A percentile compares a stretch with the other conserved stretches of the same genome.
phyloP scores from a whole-genome alignment of 2,797 vertebrate genomes.

The Vipera ursinii region DNA sequence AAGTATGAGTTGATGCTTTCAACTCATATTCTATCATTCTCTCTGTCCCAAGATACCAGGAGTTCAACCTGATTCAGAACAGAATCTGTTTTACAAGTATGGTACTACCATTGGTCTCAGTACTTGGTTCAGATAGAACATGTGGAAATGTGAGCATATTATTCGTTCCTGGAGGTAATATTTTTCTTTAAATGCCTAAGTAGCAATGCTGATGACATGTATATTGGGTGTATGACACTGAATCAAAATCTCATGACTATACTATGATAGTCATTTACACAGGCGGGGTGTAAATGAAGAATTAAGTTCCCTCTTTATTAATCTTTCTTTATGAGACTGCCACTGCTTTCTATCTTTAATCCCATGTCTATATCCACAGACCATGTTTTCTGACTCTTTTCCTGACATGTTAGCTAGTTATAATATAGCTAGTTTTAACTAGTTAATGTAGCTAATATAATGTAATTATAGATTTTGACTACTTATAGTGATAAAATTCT shows the following conservation, averaged over 20 bases:
- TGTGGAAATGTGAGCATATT: neutral
- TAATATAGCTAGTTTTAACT: neutral
- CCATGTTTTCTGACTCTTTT: neutral
- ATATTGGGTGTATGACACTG: neutral
- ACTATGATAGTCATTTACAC: neutral
- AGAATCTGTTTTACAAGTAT: neutral
- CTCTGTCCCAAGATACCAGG: neutral
- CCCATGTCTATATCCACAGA: neutral
- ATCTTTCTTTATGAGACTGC: neutral
- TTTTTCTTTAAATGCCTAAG: neutral
- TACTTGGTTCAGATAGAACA: neutral
- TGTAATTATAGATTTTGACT: neutral
- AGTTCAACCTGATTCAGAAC: neutral
- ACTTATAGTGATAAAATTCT: neutral
- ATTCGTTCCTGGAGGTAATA: neutral
- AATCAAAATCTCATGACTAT: neutral
- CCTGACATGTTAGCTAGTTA: neutral
- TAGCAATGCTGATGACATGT: neutral
- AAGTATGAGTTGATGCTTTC: neutral
- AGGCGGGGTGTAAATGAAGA: neutral
- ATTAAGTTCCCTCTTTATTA: neutral
- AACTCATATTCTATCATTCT: neutral
- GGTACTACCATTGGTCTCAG: neutral
- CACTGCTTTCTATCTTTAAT: neutral
- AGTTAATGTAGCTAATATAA: neutral